phyloP scores from a whole-genome alignment of 2,113 vertebrate genomes.

The Sisor rabdophorus region DNA sequence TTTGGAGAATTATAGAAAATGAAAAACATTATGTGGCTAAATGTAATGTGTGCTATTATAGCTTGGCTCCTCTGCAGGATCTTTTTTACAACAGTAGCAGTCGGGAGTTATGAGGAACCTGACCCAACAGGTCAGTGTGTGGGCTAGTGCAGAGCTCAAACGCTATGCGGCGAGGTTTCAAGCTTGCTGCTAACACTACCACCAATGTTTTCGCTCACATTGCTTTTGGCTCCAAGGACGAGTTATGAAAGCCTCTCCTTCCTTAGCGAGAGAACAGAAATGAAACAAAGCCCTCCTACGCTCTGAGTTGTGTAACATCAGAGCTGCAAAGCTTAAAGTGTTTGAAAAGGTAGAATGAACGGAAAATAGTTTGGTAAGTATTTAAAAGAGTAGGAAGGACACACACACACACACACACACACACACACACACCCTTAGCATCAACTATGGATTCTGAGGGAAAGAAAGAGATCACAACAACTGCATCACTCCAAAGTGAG shows the following conservation, averaged over 20 bases:
- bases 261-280: conserved; percentile 59
- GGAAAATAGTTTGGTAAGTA: conserved; percentile 16
- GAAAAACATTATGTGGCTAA: neutral
- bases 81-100: conserved; percentile 37
- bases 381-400: neutral
- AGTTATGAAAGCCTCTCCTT: conserved; percentile 72
- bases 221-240: conserved; percentile 60
- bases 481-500: neutral
- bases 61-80: conserved; percentile 11
- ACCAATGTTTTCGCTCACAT: conserved; percentile 60
- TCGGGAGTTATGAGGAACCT: conserved; percentile 47
- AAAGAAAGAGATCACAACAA: neutral
- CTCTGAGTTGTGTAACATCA: conserved; percentile 65
- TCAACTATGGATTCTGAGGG: neutral
- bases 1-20: neutral
- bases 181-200: conserved; percentile 61
- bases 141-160: conserved; percentile 59
- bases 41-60: conserved; percentile 7
- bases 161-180: conserved; percentile 62
- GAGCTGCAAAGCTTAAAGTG: conserved; percentile 53
- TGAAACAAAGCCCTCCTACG: conserved; percentile 62
- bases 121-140: conserved; percentile 66
- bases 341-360: conserved; percentile 36
- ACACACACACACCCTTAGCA: neutral
- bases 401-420: neutral